Evolutionary conservation across 2,888 invertebrate genomes (phyloP).

Genomic region (Antheraea yamamai): DNA sequence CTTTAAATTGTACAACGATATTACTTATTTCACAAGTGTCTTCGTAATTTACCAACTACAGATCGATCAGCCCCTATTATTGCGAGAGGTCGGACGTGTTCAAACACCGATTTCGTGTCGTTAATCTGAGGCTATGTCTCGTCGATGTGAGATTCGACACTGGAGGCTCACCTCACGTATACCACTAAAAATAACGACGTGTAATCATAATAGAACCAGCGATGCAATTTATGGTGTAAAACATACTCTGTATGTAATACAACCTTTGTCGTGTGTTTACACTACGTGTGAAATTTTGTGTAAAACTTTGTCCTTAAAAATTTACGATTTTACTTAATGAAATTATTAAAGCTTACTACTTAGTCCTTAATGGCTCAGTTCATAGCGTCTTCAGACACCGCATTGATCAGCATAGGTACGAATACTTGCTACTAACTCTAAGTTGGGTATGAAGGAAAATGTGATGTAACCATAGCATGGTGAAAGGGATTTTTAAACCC

Average conservation of each 20-base stretch:
- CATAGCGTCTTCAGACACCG: no score
- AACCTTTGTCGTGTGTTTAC: neutral
- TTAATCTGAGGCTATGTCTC: constrained; percentile 67
- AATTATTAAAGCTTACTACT: no score
- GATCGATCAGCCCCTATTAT: constrained; percentile 79
- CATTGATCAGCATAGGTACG: no score
- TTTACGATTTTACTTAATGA: no score
- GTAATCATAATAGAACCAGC: constrained; percentile 67
- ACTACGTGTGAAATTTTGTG: neutral
- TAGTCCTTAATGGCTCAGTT: no score
- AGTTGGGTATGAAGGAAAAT: no score
- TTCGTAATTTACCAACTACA: constrained; percentile 74
- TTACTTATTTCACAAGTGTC: constrained; percentile 69
- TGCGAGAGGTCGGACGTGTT: constrained; percentile 80
- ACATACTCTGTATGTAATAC: neutral
- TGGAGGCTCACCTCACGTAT: constrained; percentile 74
- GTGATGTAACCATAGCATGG: no score
- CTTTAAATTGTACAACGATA: constrained; percentile 48
- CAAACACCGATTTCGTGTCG: constrained; percentile 80
- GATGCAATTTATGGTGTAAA: constrained; percentile 17
- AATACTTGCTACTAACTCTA: no score
- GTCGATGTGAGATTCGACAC: constrained; percentile 67
- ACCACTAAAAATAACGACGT: constrained; percentile 64
- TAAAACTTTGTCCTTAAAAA: neutral
- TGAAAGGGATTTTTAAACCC: no score